Evolutionary conservation across 1,140 invertebrate genomes (phyloP).

Genomic region (Nomia melanderi): DNA sequence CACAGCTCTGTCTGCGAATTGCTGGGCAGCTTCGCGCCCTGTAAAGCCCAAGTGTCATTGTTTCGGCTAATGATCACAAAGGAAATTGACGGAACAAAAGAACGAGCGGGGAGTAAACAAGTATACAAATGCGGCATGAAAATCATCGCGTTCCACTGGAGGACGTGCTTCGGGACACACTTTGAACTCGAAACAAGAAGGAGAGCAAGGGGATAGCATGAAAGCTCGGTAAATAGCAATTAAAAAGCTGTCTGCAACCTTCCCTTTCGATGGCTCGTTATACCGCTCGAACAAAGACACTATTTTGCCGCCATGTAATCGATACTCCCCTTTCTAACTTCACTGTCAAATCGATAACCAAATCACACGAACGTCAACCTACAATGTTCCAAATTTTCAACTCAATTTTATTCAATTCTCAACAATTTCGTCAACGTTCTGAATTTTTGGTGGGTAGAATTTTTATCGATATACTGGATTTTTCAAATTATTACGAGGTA

Average conservation of each 20-base stretch:
- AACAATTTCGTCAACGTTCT: no score
- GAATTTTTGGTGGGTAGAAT: no score
- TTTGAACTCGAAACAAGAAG: conserved; percentile 7
- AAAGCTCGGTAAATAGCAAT: conserved; percentile 41
- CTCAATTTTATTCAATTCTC: no score
- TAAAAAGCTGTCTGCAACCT: conserved; percentile 17
- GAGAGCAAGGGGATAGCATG: background rate
- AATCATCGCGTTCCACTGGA: conserved; percentile 17
- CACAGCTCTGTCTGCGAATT: no score
- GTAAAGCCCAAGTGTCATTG: background rate
- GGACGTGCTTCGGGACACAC: conserved; percentile 20
- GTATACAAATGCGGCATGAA: conserved; percentile 18
- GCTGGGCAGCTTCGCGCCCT: background rate
- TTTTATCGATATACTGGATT: no score
- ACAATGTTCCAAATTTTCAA: no score
- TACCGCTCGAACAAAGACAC: background rate
- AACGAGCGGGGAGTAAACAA: conserved; percentile 4
- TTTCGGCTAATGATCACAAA: conserved; percentile 1
- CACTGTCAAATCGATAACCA: background rate
- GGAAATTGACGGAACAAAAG: conserved; percentile 1
- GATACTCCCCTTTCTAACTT: background rate
- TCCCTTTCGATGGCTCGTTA: conserved; percentile 8
- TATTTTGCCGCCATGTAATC: background rate
- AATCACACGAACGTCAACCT: no score
- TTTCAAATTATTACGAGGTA: no score